phyloP scores from a whole-genome alignment of 1,140 invertebrate genomes.

The Antheraea mylitta region DNA sequence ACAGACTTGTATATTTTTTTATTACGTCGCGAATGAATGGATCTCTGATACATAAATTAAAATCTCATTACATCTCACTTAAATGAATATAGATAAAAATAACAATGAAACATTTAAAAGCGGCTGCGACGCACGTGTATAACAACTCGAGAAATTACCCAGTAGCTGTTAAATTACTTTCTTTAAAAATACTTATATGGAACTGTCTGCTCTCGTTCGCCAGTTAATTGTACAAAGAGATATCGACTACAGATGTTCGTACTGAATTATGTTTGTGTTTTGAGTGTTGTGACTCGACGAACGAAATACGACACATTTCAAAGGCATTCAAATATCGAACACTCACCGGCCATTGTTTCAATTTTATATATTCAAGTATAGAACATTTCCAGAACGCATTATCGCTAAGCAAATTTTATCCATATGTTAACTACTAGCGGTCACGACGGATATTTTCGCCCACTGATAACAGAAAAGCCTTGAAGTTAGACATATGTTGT shows the following conservation, averaged over 20 bases:
- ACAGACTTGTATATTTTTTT: background rate
- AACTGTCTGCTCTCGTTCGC: constrained; percentile 48
- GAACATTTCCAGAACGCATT: constrained; percentile 27
- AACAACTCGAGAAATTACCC: constrained; percentile 30
- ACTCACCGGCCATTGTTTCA: constrained; percentile 29
- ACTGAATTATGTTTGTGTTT: constrained; percentile 54
- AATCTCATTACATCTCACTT: background rate
- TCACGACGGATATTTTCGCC: too few species aligned
- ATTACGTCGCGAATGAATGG: background rate
- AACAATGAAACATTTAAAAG: constrained; percentile 13
- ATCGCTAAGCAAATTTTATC: constrained; percentile 19
- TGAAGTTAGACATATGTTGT: too few species aligned
- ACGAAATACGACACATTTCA: constrained; percentile 66
- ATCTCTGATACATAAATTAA: background rate
- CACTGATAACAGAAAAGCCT: too few species aligned
- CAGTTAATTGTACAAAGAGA: constrained; percentile 73
- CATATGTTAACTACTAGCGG: too few species aligned
- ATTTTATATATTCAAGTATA: constrained; percentile 21
- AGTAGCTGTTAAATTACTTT: constrained; percentile 50
- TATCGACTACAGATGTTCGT: constrained; percentile 70
- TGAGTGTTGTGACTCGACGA: constrained; percentile 48
- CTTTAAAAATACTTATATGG: constrained; percentile 65
- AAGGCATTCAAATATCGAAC: constrained; percentile 35
- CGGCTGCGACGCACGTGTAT: constrained; percentile 25
- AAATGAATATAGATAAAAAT: background rate